Evolutionary conservation across 2,797 vertebrate genomes (phyloP).

Genomic region (Discoglossus pictus): DNA sequence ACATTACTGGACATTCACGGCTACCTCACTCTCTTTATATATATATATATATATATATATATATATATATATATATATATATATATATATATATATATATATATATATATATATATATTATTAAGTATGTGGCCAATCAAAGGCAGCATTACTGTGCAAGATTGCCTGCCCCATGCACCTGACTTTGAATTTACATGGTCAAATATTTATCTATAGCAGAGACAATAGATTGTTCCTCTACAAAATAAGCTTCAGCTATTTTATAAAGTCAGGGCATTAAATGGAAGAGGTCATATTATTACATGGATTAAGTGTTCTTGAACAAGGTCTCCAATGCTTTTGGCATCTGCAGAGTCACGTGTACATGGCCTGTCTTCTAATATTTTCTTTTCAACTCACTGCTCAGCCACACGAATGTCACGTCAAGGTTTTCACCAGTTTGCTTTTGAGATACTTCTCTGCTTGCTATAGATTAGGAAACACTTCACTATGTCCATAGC

Average conservation of each 20-base stretch:
- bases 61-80: no score
- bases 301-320: conserved; percentile 44
- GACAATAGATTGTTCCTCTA: conserved; percentile 29
- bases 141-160: no score
- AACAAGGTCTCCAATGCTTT: conserved; percentile 1
- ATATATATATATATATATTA: no score
- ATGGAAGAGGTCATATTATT: conserved; percentile 29
- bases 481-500: no score
- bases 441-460: no score
- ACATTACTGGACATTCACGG: no score
- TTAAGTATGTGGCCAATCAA: no score
- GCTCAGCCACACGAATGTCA: conserved; percentile 14
- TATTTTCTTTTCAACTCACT: neutral
- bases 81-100: no score
- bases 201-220: conserved; percentile 19
- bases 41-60: no score
- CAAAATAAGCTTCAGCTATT: conserved; percentile 10
- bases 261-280: conserved; percentile 19
- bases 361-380: neutral
- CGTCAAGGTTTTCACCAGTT: neutral
- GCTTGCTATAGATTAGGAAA: no score
- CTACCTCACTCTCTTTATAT: no score
- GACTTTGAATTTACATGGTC: neutral
- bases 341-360: neutral
- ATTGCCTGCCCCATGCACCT: conserved; percentile 8